Evolutionary conservation across 2,888 invertebrate species (phyloP), one percentile per base, ranked within the genome.

Genomic region (Aspidiotus destructor): DNA sequence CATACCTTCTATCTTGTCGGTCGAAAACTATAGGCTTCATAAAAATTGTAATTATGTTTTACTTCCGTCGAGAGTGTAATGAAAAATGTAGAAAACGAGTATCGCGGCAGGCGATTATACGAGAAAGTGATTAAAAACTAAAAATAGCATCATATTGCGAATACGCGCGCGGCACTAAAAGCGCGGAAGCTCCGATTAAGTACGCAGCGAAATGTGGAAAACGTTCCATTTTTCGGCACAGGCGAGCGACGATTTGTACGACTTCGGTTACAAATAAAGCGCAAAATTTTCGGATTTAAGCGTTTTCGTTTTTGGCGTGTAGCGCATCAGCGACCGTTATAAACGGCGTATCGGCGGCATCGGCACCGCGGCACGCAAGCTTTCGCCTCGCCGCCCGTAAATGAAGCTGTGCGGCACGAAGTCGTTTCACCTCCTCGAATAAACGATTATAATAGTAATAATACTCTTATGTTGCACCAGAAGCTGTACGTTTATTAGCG

Each of bases 381-480:
- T 28, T 28, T 28, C 28, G 28, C 28, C 28, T 28, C 28, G 28
- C 5, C 28, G 28, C 28, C 28, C 28, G 28, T 11, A 48, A 48
- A 48, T 48, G 48, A 48, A 48, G 11, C 48, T 48, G 48, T n/a
- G 48, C 28, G 28, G 28, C 28, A 28, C n/a, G n/a, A 48, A 48
- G 48, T 48, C 48, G 48, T 48, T 48, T 48, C n/a, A n/a, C n/a
- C 48, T 28, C 28, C 62, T 52, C 52, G 53, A 63, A 63, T 63
- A 63, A 63, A 63, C 63, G 63, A 63, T 63, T 63, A 63, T 63
- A 63, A 63, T 63, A 63, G 63, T 53, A 63, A 63, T 63, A 63
- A 63, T 63, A 53, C 53, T 53, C 63, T 63, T 63, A 63, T 63
- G 63, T 63, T 63, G 40, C 62, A 42, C 63, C 40, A 41, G 40